Evolutionary conservation across 2,113 vertebrate species (phyloP), one percentile per base, ranked within the genome.

Genomic region (Sapajus apella): DNA sequence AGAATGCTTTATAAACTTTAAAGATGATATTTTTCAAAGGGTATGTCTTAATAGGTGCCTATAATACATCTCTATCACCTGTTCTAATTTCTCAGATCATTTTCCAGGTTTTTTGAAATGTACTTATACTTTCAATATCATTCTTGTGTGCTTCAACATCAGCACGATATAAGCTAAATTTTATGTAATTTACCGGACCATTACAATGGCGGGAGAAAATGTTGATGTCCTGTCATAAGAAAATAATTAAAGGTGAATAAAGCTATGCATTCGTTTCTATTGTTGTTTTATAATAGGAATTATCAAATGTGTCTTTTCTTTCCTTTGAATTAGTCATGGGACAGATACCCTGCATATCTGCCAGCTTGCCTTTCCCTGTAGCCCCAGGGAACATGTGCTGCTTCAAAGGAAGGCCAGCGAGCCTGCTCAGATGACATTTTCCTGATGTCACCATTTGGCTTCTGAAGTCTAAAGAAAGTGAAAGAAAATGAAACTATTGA

Each of bases 1-100:
- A 91, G 97, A 94, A 87, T 95, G 96, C 92, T 97, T 87, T 97
- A 95, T 97, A 75, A 97, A 95, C 90, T 96, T 97, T 97, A 97
- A 97, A 86, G 90, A 96, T 97, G 88, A 96, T 93, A 64, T 97
- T 98, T 88, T 97, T 97, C 98, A 98, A 98, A 92, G 11, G 52
- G 75, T 85, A 94, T 93, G 95, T 97, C 84, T 95, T 58, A 97
- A 97, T 97, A 97, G 96, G 43, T 72, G 61, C 64, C 88, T 85
- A 85, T 87, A 90, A 90, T 96, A 95, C 95, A 95, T 95, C 30
- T 98, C 97, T 96, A 87, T 55, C 77, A 75, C 76, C 70, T 87
- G 35, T 70, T 91, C 93, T 95, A 95, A 97, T 94, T 94, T 92
- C 75, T 95, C 72, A 87, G 84, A 58, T 90, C 87, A 56, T n/a